A percentile compares a stretch with the other conserved stretches of the same genome.
phyloP scores from a whole-genome alignment of 1,140 invertebrate genomes.

The Heliconius hermathena region DNA sequence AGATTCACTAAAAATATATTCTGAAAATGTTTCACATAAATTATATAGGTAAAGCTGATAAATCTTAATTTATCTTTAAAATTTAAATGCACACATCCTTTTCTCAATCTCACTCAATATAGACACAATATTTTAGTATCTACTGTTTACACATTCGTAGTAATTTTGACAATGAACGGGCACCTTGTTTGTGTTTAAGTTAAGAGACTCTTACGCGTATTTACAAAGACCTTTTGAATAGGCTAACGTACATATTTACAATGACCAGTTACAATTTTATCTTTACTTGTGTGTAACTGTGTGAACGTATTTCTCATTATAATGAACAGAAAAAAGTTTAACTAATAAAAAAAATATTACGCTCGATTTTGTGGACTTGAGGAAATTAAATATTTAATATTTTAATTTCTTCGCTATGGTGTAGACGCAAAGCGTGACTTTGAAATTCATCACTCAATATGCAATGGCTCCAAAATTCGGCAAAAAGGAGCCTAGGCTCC shows the following conservation, averaged over 20 bases:
- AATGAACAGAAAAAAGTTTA: background rate
- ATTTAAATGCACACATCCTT: slow-evolving; percentile 8
- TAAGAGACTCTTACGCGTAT: slow-evolving; percentile 8
- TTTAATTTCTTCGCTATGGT: too few relatives aligned
- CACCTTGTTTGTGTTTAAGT: slow-evolving; percentile 19
- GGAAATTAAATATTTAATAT: too few relatives aligned
- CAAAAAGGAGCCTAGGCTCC: too few relatives aligned
- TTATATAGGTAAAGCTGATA: background rate
- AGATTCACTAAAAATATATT: background rate
- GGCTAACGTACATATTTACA: background rate
- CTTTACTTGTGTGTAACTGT: background rate
- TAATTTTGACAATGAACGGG: slow-evolving; percentile 23
- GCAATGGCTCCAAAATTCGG: too few relatives aligned
- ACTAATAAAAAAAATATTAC: background rate
- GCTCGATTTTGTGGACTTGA: background rate
- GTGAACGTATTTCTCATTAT: background rate
- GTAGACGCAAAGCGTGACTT: too few relatives aligned
- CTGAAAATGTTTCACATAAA: background rate
- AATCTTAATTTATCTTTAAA: background rate
- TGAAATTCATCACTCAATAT: too few relatives aligned
- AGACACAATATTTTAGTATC: slow-evolving; percentile 14
- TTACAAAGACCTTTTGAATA: slow-evolving; percentile 18
- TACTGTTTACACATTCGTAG: slow-evolving; percentile 26
- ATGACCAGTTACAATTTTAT: background rate
- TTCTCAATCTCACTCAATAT: slow-evolving; percentile 18